Evolutionary conservation across 2,797 vertebrate genomes (phyloP), one percentile per base, ranked within the genome.

Genomic region (Oreonectes daqikongensis): DNA sequence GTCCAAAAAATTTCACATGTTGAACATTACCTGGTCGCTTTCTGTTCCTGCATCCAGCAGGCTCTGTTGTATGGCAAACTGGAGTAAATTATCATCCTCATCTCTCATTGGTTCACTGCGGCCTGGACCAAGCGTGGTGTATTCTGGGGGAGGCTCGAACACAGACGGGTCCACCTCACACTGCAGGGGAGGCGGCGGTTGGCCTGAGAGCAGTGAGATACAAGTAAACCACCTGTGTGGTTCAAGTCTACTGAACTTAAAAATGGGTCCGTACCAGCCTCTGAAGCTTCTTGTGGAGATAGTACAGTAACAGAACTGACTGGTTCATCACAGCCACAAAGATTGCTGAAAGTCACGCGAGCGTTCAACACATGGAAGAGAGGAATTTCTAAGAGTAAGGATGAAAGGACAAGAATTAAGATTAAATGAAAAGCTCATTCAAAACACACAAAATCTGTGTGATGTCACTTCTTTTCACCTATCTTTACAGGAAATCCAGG

Each of bases 21-120:
- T 35, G 12, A 4, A 14, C 40, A 42, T 0, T 32, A 97, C 96
- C 96, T 98, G 96, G 89, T 98, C 96, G 0, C 94, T 95, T 89
- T 98, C 96, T 0, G 95, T 95, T 82, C 96, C 96, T 0, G 96
- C 95, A 0, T 98, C 96, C 64, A 98, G 84, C 66, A 98, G 92
- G 81, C 96, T 98, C 91, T 98, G 96, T 89, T 96, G 96, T 87
- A 98, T 98, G 84, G 96, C 96, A 0, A 98, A 98, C 92, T 98
- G 96, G 72, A 98, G 90, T 79, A 98, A 90, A 88, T 95, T 96
- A 3, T 98, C 96, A 0, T 97, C 96, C 80, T 98, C 96, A 0
- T 97, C 96, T 0, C 95, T 92, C 85, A 95, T 94, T 22, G 96
- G 96, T 84, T 97, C 96, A 0, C 91, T 96, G 86, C 94, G 96